Evolutionary conservation across 2,797 vertebrate genomes (phyloP).

Genomic region (Megaceryle alcyon): DNA sequence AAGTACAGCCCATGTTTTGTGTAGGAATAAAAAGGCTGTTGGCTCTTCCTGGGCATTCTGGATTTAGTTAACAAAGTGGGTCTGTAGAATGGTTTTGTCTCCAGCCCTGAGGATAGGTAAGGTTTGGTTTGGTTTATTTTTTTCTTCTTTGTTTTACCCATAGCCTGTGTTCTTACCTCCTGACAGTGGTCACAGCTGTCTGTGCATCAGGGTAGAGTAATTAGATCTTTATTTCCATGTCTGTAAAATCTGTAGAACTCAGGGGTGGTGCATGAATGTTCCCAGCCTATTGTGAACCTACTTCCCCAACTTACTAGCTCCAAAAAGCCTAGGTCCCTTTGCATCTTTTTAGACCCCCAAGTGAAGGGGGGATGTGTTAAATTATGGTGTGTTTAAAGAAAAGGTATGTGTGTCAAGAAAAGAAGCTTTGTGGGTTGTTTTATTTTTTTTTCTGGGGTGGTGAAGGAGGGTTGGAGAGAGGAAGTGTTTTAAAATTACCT

Average conservation of each 20-base stretch:
- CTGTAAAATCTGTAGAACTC: not conserved
- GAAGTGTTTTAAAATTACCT: not conserved
- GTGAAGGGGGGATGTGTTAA: not conserved
- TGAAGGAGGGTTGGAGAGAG: not conserved
- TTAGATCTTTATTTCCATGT: not conserved
- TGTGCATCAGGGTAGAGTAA: not conserved
- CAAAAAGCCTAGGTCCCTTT: not conserved
- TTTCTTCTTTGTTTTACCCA: not conserved
- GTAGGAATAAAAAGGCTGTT: not conserved
- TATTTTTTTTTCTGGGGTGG: too few relatives aligned
- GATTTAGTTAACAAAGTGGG: not conserved
- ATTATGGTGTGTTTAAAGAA: not conserved
- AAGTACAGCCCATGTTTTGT: not conserved
- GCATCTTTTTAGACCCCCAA: not conserved
- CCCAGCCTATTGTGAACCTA: not conserved
- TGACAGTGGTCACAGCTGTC: not conserved
- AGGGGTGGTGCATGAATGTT: too few relatives aligned
- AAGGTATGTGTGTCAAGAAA: not conserved
- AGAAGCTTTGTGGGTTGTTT: not conserved
- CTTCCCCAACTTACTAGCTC: not conserved
- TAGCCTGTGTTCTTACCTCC: not conserved
- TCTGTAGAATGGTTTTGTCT: not conserved
- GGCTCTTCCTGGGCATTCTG: not conserved
- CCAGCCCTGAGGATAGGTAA: not conserved
- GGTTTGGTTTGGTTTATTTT: not conserved